These are phyloP conservation scores for Datnioides undecimradiatus DNA, from an alignment of 2,113 vertebrate genomes.

Conservation along the genomic window DNA sequence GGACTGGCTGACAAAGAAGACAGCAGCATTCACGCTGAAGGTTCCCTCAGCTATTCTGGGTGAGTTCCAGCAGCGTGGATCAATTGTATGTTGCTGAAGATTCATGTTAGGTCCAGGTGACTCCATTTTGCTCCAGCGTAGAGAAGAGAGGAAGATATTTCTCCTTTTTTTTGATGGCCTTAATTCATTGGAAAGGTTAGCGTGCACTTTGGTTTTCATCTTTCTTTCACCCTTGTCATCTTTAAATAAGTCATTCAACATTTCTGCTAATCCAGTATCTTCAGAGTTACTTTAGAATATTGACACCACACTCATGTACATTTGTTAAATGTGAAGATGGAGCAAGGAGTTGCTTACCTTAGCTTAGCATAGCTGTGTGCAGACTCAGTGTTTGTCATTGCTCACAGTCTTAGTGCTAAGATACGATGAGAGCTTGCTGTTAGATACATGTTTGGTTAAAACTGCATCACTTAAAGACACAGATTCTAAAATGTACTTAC, in stretches of 20 bases:
- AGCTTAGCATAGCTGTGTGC: not conserved
- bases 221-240: not conserved
- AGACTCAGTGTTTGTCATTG: too few species aligned
- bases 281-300: not conserved
- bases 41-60: conserved; percentile 5
- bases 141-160: not conserved
- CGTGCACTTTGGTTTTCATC: not conserved
- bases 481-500: too few species aligned
- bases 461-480: too few species aligned
- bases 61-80: conserved; percentile 13
- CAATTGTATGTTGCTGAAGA: conserved; percentile 4
- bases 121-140: not conserved
- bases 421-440: too few species aligned
- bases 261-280: not conserved
- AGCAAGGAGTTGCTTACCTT: not conserved
- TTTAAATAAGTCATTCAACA: not conserved
- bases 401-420: not conserved
- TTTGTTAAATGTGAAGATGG: not conserved
- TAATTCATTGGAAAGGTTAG: not conserved
- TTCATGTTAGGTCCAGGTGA: not conserved
- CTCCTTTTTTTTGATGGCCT: too few species aligned
- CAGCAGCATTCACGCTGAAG: conserved; percentile 13
- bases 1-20: conserved; percentile 17
- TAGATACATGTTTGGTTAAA: too few species aligned
- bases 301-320: not conserved